Conservation (phyloP, 2,888 invertebrate species). For the Drosophila affinis region DNA sequence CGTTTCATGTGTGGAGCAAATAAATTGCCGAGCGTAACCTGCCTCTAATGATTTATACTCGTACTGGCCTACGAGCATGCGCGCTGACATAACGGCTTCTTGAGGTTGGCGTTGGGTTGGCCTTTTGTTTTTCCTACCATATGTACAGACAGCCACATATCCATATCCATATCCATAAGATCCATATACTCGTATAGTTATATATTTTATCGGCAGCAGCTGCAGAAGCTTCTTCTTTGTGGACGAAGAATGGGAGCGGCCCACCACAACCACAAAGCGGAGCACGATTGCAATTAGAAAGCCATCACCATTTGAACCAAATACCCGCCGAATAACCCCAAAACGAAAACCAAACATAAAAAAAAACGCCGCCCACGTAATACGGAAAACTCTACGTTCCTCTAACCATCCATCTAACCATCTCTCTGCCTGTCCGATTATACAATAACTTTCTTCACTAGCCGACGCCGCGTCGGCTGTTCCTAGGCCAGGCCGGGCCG, state of each 20-base stretch:
- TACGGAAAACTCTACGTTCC: conserved; percentile 60
- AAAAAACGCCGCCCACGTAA: conserved; percentile 63
- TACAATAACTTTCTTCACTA: conserved; percentile 71
- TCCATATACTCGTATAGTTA: conserved; percentile 6
- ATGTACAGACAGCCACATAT: conserved; percentile 11
- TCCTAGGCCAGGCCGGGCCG: conserved; percentile 33
- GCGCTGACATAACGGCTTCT: conserved; percentile 62
- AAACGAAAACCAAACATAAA: conserved; percentile 22
- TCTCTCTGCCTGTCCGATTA: conserved; percentile 47
- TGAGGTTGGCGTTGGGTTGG: conserved; percentile 64
- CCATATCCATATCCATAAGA: conserved; percentile 27
- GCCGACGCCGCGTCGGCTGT: conserved; percentile 30
- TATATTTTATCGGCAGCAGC: conserved; percentile 19
- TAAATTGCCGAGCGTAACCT: conserved; percentile 73
- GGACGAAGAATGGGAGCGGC: conserved; percentile 36
- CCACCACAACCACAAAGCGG: conserved; percentile 41
- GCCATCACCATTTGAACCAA: conserved; percentile 35
- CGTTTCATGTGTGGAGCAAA: conserved; percentile 73
- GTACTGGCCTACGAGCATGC: conserved; percentile 43
- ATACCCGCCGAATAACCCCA: conserved; percentile 26
- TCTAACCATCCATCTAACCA: conserved; percentile 5
- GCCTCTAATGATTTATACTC: conserved; percentile 74
- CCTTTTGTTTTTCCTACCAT: conserved; percentile 41
- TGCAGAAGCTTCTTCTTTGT: conserved; percentile 44
- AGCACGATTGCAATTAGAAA: conserved; percentile 62